These are phyloP conservation scores for Nemotelus pantherinus DNA, from an alignment of 2,888 invertebrate genomes.

Conservation along the genomic window DNA sequence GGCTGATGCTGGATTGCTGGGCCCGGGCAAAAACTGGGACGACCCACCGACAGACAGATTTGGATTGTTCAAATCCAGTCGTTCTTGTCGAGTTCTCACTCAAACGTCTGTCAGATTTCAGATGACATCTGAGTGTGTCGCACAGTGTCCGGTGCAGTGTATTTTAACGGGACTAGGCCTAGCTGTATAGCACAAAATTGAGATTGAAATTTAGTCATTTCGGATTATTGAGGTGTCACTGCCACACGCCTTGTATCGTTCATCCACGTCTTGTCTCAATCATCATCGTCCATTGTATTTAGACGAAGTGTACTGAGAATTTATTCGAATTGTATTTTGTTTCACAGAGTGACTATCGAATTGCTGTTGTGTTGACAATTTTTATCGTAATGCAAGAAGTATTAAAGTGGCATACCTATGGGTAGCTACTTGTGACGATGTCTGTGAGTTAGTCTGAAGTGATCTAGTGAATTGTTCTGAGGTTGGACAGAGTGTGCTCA, in stretches of 20 bases:
- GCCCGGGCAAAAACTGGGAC: conserved; percentile 25
- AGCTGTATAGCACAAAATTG: conserved; percentile 41
- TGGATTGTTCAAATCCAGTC: conserved; percentile 51
- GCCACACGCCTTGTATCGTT: conserved; percentile 28
- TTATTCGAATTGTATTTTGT: too few species aligned
- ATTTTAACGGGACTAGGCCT: conserved; percentile 20
- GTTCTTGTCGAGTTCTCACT: conserved; percentile 56
- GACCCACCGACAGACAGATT: conserved; percentile 23
- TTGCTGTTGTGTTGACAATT: too few species aligned
- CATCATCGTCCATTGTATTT: conserved; percentile 22
- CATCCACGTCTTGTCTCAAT: conserved; percentile 32
- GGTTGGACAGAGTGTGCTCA: too few species aligned
- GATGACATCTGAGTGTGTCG: conserved; percentile 65
- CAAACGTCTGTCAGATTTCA: conserved; percentile 63
- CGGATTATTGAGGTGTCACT: conserved; percentile 40
- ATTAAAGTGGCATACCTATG: too few species aligned
- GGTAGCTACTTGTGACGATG: too few species aligned
- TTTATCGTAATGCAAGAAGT: too few species aligned
- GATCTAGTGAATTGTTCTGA: too few species aligned
- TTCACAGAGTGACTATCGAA: too few species aligned
- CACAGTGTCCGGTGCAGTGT: conserved; percentile 47
- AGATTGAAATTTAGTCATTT: conserved; percentile 46
- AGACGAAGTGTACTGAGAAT: neutral
- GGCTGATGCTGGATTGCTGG: neutral
- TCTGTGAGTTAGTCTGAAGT: too few species aligned